These are phyloP conservation scores for Passer montanus DNA, from an alignment of 2,113 vertebrate genomes.

Conservation along the genomic window DNA sequence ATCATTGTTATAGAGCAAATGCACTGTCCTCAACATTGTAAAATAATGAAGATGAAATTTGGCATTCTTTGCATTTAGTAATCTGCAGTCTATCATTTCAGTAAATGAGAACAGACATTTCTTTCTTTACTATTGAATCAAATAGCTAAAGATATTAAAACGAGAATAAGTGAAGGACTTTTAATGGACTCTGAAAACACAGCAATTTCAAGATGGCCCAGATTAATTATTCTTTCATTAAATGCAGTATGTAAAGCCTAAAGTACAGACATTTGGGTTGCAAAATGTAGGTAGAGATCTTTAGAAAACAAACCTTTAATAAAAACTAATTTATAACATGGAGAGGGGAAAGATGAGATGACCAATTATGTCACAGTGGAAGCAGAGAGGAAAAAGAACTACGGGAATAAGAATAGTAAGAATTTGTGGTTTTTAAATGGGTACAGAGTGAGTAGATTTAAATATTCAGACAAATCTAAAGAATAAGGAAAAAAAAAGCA, in stretches of 20 bases:
- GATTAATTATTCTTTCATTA: constrained; percentile 43
- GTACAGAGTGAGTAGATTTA: neutral
- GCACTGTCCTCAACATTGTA: neutral
- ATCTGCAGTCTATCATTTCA: constrained; percentile 3
- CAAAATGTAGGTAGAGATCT: neutral
- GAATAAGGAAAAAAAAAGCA: neutral
- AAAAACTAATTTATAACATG: neutral
- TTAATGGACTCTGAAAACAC: constrained; percentile 14
- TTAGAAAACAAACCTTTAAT: neutral
- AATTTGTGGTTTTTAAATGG: neutral
- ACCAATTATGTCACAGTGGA: neutral
- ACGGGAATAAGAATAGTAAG: neutral
- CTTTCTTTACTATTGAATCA: constrained; percentile 48
- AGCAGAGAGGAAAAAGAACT: neutral
- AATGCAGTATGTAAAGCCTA: neutral
- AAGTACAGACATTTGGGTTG: neutral
- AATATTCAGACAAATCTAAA: neutral
- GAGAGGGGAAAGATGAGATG: neutral
- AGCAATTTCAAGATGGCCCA: neutral
- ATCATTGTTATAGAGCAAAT: neutral
- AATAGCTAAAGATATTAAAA: constrained; percentile 24
- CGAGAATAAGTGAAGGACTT: neutral
- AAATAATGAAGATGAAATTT: constrained; percentile 27
- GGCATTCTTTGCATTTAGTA: neutral
- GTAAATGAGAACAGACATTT: constrained; percentile 6